These are phyloP conservation scores for Lasioglossum vierecki DNA, from an alignment of 2,888 invertebrate genomes.

Conservation along the genomic window DNA sequence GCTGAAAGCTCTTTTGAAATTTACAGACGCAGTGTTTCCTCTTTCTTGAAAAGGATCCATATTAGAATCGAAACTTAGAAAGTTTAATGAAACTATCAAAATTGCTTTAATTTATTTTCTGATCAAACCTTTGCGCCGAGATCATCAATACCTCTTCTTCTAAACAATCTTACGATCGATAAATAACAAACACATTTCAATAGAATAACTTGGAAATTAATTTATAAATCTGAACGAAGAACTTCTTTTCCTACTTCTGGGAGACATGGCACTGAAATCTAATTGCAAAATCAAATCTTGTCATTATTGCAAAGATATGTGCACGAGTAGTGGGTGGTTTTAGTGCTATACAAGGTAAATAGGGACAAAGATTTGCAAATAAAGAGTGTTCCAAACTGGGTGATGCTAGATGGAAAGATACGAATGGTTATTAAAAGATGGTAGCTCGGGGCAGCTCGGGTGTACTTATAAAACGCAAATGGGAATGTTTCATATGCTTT, in stretches of 20 bases:
- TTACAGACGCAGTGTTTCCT: too few species aligned
- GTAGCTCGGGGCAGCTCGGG: constrained; percentile 28
- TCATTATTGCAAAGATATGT: neutral
- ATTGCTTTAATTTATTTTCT: too few species aligned
- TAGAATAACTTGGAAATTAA: neutral
- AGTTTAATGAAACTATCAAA: too few species aligned
- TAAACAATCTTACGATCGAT: too few species aligned
- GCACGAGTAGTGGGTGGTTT: neutral
- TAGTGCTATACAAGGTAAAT: neutral
- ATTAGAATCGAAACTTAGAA: too few species aligned
- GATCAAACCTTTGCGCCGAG: too few species aligned
- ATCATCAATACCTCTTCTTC: too few species aligned
- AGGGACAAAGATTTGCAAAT: neutral
- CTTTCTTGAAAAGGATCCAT: too few species aligned
- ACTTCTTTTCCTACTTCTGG: neutral
- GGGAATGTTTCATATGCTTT: constrained; percentile 49
- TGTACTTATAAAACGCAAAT: constrained; percentile 24
- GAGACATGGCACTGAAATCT: neutral
- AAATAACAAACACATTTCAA: too few species aligned
- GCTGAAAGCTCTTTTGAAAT: too few species aligned
- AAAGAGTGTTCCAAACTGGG: constrained; percentile 27
- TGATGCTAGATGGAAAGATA: constrained; percentile 23
- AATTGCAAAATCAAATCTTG: neutral
- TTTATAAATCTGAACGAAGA: neutral
- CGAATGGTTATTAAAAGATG: constrained; percentile 59